phyloP scores from a whole-genome alignment of 37 sponge, comb jelly and placozoan genomes.

The Haliclona indistincta region DNA sequence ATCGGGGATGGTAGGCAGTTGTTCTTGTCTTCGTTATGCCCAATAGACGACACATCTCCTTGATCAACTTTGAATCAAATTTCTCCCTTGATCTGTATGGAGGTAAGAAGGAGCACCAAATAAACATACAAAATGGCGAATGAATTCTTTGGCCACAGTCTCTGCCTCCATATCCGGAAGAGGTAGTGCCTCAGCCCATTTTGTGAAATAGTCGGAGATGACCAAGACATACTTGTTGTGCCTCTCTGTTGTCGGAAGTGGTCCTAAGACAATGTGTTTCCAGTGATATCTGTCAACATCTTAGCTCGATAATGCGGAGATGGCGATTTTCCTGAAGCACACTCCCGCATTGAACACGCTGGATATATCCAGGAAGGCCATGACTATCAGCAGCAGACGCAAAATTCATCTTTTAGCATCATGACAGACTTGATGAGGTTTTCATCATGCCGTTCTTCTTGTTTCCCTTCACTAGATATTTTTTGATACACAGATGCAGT shows the following conservation, averaged over 20 bases:
- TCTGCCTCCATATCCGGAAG: constrained; percentile 54
- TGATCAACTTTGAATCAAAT: constrained; percentile 43
- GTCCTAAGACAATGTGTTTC: too few species aligned
- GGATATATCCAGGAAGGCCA: too few species aligned
- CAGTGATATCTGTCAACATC: too few species aligned
- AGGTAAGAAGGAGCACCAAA: constrained; percentile 46
- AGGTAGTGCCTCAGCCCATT: constrained; percentile 52
- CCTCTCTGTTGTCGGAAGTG: constrained; percentile 27
- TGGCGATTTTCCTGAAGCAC: too few species aligned
- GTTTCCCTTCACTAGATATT: too few species aligned
- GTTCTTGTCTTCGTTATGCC: constrained; percentile 34
- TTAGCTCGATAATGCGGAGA: too few species aligned
- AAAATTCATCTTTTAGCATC: too few species aligned
- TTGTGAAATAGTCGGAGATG: constrained; percentile 47
- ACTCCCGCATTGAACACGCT: too few species aligned
- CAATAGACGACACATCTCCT: constrained; percentile 34
- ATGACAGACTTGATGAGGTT: too few species aligned
- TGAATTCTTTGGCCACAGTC: constrained; percentile 43
- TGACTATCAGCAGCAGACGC: too few species aligned
- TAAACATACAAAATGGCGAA: constrained; percentile 34
- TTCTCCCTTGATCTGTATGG: constrained; percentile 45
- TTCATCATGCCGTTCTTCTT: too few species aligned
- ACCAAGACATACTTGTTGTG: constrained; percentile 53
- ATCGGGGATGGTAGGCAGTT: constrained; percentile 55
- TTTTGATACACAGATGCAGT: too few species aligned